A percentile compares a stretch with the other conserved stretches of the same genome.
Conservation (phyloP, 2,113 vertebrate genomes). For the Puffinus mauretanicus region DNA sequence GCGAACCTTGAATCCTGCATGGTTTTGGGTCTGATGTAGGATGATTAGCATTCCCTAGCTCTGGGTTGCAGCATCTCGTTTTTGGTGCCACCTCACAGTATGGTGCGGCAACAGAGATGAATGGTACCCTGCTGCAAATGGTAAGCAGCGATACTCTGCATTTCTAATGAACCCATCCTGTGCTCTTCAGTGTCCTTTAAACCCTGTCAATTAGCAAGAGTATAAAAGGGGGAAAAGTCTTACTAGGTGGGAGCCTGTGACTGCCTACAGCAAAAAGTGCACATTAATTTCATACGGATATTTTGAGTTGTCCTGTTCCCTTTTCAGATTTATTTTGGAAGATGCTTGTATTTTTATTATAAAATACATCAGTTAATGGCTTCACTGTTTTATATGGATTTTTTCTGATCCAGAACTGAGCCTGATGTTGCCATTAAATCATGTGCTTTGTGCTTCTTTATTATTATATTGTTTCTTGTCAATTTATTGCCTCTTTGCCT, state of each 20-base stretch:
- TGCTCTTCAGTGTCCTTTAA: conserved; percentile 48
- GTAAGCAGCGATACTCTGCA: not conserved
- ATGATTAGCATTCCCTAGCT: conserved; percentile 18
- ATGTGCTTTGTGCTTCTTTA: conserved; percentile 5
- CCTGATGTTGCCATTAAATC: not conserved
- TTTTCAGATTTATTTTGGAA: not conserved
- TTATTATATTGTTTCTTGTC: not conserved
- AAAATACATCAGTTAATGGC: not conserved
- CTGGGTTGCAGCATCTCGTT: not conserved
- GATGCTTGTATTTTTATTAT: not conserved
- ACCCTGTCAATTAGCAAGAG: not conserved
- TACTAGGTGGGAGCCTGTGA: not conserved
- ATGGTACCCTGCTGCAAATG: conserved; percentile 18
- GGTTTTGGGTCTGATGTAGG: not conserved
- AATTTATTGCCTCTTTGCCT: conserved; percentile 32
- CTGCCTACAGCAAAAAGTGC: not conserved
- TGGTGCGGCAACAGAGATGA: conserved; percentile 31
- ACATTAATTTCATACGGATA: not conserved
- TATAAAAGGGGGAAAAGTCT: not conserved
- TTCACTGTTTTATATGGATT: not conserved
- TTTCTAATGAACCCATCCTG: conserved; percentile 46
- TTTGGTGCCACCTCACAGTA: conserved; percentile 38
- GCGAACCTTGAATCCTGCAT: not conserved
- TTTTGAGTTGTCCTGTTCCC: not conserved
- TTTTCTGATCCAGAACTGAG: not conserved